phyloP scores from a whole-genome alignment of 2,113 vertebrate species.

The Antechinus flavipes region DNA sequence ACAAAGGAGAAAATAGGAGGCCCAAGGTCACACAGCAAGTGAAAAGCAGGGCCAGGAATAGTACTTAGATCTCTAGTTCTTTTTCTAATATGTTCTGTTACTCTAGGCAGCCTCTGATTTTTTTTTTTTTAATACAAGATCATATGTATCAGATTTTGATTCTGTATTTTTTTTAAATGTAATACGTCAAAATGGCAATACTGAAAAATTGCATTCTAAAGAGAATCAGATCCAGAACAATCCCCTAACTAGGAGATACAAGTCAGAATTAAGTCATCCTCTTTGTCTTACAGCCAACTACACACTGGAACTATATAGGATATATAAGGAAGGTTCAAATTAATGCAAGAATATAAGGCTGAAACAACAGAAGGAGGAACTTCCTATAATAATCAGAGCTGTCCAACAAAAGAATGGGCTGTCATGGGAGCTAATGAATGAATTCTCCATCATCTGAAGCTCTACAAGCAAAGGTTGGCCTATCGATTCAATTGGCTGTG shows the following conservation, averaged over 20 bases:
- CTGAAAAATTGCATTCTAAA: background rate
- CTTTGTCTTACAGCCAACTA: background rate
- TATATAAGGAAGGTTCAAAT: background rate
- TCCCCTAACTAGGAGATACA: background rate
- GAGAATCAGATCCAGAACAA: background rate
- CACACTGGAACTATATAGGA: background rate
- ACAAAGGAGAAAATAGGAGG: background rate
- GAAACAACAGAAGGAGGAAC: background rate
- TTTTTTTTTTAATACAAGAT: background rate
- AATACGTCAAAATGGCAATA: background rate
- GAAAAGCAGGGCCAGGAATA: background rate
- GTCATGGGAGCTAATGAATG: background rate
- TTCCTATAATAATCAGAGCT: background rate
- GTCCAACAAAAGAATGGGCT: background rate
- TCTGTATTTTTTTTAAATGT: background rate
- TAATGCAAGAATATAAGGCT: background rate
- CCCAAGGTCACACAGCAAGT: background rate
- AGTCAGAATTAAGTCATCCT: background rate
- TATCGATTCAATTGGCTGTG: background rate
- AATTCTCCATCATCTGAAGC: background rate
- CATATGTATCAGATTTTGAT: background rate
- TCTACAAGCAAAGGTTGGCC: background rate
- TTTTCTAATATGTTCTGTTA: background rate
- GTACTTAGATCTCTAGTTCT: background rate
- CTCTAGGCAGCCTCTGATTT: background rate